Evolutionary conservation across 2,888 invertebrate genomes (phyloP), one percentile per base, ranked within the genome.

Genomic region (Muscina levida): DNA sequence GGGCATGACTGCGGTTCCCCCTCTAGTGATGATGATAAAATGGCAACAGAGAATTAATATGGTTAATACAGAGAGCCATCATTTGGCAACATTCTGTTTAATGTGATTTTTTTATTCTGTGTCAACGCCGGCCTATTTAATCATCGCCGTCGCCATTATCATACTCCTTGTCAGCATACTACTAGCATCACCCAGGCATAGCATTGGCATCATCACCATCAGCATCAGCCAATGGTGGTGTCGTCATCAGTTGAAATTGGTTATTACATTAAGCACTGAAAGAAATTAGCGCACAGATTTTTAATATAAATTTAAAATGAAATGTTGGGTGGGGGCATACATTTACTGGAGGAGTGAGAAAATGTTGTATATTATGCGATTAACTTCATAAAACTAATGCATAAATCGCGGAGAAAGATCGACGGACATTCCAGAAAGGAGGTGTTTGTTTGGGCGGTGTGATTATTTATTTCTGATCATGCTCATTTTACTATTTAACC

Each of bases 11-110:
- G n/a, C n/a, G n/a, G n/a, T n/a, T n/a, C n/a, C n/a, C n/a, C n/a
- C n/a, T n/a, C n/a, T n/a, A n/a, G 46, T 5, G 46, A 46, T 53
- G 10, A 8, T 11, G 37, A 59, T 11, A 39, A 59, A 39, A 42
- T 19, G 62, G 22, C 42, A 62, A 42, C 39, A 31, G 4, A 31
- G 4, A 62, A 62, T n/a, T n/a, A 62, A 62, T 62, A 19, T 62
- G n/a, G 62, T 62, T 42, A 62, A 62, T 62, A 42, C n/a, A 42
- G 62, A 42, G 62, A 42, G n/a, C n/a, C 62, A 62, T 62, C 39
- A 22, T 13, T 19, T 62, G 62, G 62, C 6, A 62, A 62, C 62
- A 62, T 19, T 62, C 42, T 42, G 15, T 42, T 19, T 11, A 19
- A 39, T 62, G 62, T 62, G 19, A 51, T 51, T 39, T n/a, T n/a